Conservation (phyloP, 2,797 vertebrate species). For the Eurystomus glaucurus region DNA sequence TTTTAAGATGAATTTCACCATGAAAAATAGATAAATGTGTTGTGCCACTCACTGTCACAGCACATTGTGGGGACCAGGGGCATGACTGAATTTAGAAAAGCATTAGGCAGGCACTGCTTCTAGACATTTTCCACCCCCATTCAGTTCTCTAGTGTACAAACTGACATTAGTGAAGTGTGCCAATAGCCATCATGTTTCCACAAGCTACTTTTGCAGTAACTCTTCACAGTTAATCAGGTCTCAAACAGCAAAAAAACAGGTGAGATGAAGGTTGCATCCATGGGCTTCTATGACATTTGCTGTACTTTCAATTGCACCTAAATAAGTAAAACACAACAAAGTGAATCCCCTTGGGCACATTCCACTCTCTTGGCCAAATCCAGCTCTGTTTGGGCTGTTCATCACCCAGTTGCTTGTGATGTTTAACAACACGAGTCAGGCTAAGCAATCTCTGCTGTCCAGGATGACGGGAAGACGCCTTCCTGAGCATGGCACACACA, state of each 20-base stretch:
- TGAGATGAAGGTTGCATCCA: fast-evolving
- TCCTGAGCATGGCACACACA: fast-evolving
- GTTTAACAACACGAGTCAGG: not conserved
- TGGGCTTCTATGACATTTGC: not conserved
- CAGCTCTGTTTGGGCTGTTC: not conserved
- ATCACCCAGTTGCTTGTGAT: not conserved
- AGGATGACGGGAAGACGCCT: not conserved
- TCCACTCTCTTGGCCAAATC: not conserved
- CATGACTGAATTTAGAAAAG: not conserved
- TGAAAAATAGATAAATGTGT: constrained; percentile 1
- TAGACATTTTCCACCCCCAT: not conserved
- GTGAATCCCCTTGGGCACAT: not conserved
- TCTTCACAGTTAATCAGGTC: not conserved
- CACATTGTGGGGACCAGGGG: not conserved
- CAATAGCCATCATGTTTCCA: not conserved
- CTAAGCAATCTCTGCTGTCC: fast-evolving
- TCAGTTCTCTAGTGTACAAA: not conserved
- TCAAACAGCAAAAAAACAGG: not conserved
- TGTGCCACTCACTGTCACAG: constrained; percentile 1
- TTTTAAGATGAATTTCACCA: not conserved
- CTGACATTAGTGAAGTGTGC: not conserved
- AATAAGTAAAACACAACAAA: not conserved
- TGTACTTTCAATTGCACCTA: not conserved
- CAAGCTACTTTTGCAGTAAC: not conserved
- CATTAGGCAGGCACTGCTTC: not conserved